These are phyloP conservation scores for Pantherophis guttatus DNA, from an alignment of 2,113 vertebrate species.

Conservation along the genomic window DNA sequence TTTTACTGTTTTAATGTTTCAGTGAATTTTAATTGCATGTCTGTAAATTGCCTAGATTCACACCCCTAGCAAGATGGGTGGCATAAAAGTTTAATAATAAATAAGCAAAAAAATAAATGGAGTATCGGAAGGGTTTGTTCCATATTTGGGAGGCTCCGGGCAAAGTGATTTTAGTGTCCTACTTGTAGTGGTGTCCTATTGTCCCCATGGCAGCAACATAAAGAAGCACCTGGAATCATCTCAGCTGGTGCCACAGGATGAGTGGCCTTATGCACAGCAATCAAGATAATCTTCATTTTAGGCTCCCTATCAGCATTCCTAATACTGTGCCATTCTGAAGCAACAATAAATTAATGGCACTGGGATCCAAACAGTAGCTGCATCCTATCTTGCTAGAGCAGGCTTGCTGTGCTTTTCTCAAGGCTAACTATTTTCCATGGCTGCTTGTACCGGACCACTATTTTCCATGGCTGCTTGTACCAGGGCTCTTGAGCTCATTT, in stretches of 20 bases:
- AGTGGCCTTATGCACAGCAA: neutral
- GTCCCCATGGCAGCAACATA: neutral
- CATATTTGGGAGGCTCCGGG: neutral
- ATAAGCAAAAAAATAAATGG: neutral
- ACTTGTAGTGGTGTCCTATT: neutral
- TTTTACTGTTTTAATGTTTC: neutral
- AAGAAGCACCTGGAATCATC: neutral
- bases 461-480: neutral
- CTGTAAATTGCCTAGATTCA: neutral
- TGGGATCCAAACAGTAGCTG: neutral
- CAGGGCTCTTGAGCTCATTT: neutral
- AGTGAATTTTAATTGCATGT: neutral
- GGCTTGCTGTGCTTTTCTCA: neutral
- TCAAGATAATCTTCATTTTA: neutral
- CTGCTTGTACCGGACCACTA: neutral
- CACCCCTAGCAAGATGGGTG: neutral
- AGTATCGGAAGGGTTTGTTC: neutral
- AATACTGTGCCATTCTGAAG: neutral
- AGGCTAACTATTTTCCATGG: neutral
- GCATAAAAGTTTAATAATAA: too few relatives aligned
- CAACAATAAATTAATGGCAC: neutral
- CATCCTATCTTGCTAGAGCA: neutral
- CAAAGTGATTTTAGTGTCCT: neutral
- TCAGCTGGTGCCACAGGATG: neutral
- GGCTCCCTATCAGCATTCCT: neutral